phyloP scores from a whole-genome alignment of 1,140 invertebrate genomes.

The Conus ventricosus region DNA sequence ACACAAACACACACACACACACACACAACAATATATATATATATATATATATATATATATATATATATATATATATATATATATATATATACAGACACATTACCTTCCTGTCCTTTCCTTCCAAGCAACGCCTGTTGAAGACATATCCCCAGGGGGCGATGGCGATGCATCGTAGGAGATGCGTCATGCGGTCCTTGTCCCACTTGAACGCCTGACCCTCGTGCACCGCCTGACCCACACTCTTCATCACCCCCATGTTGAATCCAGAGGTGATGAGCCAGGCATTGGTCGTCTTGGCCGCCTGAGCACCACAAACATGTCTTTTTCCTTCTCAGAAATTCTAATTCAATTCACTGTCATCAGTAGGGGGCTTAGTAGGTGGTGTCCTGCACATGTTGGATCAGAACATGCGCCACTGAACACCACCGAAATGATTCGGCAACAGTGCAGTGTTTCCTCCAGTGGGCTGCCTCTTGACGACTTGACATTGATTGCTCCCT shows the following conservation, averaged over 20 bases:
- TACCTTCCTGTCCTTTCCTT: slow-evolving; percentile 71
- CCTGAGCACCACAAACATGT: slow-evolving; percentile 78
- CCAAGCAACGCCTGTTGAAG: slow-evolving; percentile 91
- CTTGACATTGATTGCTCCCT: too few relatives aligned
- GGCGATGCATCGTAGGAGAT: slow-evolving; percentile 81
- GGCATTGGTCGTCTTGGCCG: slow-evolving; percentile 96
- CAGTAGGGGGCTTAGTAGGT: too few relatives aligned
- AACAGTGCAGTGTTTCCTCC: too few relatives aligned
- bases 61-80: not conserved
- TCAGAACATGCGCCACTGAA: too few relatives aligned
- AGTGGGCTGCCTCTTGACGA: too few relatives aligned
- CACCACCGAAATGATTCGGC: too few relatives aligned
- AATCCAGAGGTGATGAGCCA: slow-evolving; percentile 98
- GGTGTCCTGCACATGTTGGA: too few relatives aligned
- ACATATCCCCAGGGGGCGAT: slow-evolving; percentile 98
- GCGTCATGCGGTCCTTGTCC: slow-evolving; percentile 65
- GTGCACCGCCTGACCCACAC: slow-evolving; percentile 71
- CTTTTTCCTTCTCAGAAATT: too few relatives aligned
- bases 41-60: not conserved
- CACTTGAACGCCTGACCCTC: slow-evolving; percentile 78
- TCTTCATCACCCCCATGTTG: slow-evolving; percentile 86
- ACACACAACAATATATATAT: too few relatives aligned
- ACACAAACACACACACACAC: not conserved
- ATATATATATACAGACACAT: not conserved
- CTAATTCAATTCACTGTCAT: too few relatives aligned